These are phyloP conservation scores for Pelagia noctiluca DNA, from an alignment of 30 jellyfish, hydroid and myxozoan genomes.

Conservation along the genomic window DNA sequence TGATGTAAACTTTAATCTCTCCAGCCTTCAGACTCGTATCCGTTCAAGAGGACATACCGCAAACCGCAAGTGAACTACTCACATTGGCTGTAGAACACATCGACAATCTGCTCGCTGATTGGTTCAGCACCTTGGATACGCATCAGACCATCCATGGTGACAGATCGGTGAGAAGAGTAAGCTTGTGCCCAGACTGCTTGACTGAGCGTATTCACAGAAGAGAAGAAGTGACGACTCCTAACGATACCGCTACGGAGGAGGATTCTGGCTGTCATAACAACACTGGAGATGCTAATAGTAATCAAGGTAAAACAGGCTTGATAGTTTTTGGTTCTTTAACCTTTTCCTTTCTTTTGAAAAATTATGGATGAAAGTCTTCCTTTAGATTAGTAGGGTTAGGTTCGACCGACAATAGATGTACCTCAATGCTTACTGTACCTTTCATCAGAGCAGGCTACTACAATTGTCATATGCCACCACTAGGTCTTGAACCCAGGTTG, in stretches of 20 bases:
- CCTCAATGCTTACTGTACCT: too few relatives aligned
- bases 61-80: constrained; percentile 80
- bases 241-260: not conserved
- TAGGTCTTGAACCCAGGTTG: too few relatives aligned
- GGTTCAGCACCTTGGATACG: constrained; percentile 79
- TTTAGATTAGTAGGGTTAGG: too few relatives aligned
- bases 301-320: too few relatives aligned
- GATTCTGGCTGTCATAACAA: not conserved
- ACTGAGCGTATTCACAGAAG: constrained; percentile 7
- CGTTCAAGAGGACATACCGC: constrained; percentile 55
- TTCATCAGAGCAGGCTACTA: too few relatives aligned
- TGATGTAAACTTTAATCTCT: too few relatives aligned
- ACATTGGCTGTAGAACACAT: constrained; percentile 87
- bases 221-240: not conserved
- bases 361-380: too few relatives aligned
- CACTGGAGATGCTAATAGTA: too few relatives aligned
- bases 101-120: constrained; percentile 84
- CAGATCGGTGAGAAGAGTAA: constrained; percentile 65
- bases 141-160: constrained; percentile 61
- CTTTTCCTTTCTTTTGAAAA: too few relatives aligned
- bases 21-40: constrained; percentile 83
- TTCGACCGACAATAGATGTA: too few relatives aligned
- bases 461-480: too few relatives aligned
- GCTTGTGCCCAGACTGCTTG: constrained; percentile 89
- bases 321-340: too few relatives aligned